Conservation (phyloP, 2,113 vertebrate species). For the Mormyrus lacerda region DNA sequence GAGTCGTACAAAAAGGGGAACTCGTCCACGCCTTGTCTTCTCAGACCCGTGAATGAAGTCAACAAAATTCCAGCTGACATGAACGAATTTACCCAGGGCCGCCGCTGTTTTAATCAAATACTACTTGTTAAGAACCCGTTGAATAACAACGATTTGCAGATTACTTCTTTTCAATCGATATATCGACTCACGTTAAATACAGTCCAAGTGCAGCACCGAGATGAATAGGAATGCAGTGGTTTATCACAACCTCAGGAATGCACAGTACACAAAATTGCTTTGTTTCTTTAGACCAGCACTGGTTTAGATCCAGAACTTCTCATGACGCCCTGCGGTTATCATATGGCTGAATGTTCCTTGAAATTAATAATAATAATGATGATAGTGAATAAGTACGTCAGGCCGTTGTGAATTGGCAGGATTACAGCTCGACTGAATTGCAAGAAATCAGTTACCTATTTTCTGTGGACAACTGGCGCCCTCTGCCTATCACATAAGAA, state of each 20-base stretch:
- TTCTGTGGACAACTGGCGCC: background rate
- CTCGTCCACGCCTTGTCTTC: background rate
- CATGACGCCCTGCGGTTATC: background rate
- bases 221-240: background rate
- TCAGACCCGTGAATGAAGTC: background rate
- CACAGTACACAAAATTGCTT: background rate
- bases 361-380: background rate
- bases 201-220: background rate
- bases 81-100: background rate
- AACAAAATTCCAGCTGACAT: background rate
- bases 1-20: background rate
- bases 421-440: background rate
- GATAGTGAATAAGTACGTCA: background rate
- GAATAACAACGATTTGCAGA: background rate
- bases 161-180: background rate
- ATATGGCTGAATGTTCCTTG: background rate
- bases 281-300: background rate
- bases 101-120: background rate
- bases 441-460: background rate
- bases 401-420: background rate
- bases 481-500: background rate
- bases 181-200: background rate
- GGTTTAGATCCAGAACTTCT: background rate
- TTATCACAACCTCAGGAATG: background rate
- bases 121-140: background rate